Percentiles rank a stretch among this genome's conserved stretches.
Evolutionary conservation across 2,113 vertebrate genomes (phyloP).

Genomic region (Labeo catla): DNA sequence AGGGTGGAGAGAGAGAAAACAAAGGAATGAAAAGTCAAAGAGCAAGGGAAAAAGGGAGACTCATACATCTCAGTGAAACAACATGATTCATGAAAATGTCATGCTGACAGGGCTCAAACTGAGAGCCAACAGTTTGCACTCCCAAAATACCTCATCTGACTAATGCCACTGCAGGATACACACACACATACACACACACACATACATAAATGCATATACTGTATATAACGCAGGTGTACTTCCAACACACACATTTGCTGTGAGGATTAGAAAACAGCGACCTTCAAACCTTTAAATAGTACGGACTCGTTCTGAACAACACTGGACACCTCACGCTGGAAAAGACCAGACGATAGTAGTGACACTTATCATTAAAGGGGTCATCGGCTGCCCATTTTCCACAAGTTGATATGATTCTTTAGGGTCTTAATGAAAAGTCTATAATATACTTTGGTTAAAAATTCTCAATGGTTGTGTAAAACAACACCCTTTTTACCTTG

Average conservation of each 20-base stretch:
- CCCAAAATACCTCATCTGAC: conserved; percentile 71
- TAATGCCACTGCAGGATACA: conserved; percentile 65
- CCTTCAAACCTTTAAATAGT: conserved; percentile 42
- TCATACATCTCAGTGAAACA: conserved; percentile 62
- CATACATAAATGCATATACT: conserved; percentile 44
- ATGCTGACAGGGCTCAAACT: conserved; percentile 68
- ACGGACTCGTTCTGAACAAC: conserved; percentile 9
- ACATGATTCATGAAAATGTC: conserved; percentile 74
- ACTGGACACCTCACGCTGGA: conserved; percentile 19
- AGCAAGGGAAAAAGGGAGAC: conserved; percentile 38
- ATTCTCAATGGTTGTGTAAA: too few species aligned
- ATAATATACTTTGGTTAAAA: too few species aligned
- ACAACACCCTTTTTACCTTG: too few species aligned
- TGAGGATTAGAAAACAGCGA: conserved; percentile 41
- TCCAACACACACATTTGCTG: conserved; percentile 31
- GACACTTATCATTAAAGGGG: neutral
- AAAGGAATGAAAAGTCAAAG: conserved; percentile 33
- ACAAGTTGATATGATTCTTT: too few species aligned
- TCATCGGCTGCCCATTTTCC: too few species aligned
- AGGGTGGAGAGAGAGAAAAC: conserved; percentile 3
- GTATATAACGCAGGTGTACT: conserved; percentile 36
- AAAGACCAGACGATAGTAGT: neutral
- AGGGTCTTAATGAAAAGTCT: too few species aligned
- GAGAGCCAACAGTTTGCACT: conserved; percentile 67
- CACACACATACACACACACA: conserved; percentile 26